phyloP scores from a whole-genome alignment of 2,797 vertebrate species.

The Enteromius thamalakanensis region DNA sequence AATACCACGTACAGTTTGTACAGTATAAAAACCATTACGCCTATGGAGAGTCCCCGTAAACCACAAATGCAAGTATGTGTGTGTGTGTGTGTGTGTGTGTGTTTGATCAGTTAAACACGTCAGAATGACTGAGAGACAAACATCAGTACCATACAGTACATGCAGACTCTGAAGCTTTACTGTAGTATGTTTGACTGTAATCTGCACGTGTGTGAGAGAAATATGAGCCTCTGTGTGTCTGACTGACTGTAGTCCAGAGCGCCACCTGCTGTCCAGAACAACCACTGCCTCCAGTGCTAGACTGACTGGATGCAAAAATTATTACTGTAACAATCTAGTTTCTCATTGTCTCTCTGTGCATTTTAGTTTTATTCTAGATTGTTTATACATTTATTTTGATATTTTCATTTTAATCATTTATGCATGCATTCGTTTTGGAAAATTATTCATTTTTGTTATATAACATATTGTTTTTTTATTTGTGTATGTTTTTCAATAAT shows the following conservation, averaged over 20 bases:
- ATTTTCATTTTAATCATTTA: background rate
- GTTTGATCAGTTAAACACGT: background rate
- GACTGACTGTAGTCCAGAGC: background rate
- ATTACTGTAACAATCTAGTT: background rate
- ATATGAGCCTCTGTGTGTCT: background rate
- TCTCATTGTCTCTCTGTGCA: background rate
- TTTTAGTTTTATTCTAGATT: background rate
- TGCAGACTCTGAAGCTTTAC: background rate
- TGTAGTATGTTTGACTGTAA: background rate
- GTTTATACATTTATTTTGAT: background rate
- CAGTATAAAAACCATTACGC: too few species aligned
- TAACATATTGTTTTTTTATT: background rate
- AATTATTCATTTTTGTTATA: background rate
- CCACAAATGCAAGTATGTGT: too few species aligned
- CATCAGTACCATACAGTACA: background rate
- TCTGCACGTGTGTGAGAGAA: background rate
- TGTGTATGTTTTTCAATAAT: too few species aligned
- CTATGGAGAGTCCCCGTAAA: too few species aligned
- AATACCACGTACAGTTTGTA: too few species aligned
- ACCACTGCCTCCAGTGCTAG: background rate
- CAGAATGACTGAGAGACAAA: background rate
- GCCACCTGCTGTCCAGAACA: conserved; percentile 28
- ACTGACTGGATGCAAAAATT: too few species aligned
- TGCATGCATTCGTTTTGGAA: background rate
- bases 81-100: background rate